Base-by-base conservation (phyloP, 37 sponge, comb jelly and placozoan species). In the Beroe forskalii region DNA sequence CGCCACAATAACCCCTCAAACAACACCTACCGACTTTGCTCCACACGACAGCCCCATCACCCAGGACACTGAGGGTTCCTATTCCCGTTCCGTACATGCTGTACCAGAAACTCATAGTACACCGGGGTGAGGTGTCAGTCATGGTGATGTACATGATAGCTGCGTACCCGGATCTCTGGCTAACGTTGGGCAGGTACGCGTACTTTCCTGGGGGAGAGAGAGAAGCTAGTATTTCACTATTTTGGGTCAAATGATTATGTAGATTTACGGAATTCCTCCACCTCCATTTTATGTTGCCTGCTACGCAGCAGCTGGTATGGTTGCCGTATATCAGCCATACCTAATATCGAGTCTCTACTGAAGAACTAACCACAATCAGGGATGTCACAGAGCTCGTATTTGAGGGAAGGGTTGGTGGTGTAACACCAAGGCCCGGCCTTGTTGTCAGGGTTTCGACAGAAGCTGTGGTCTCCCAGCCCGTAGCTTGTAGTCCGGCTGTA, bases 91-190 rank as follows among this genome's bases (percentile, higher is more conserved):
- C 91, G 76, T 91, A 72, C 91, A 91, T 91, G 69, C 40, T 35
- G 61, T 91, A 91, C 76, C 76, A 91, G 72, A 91, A 91, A 27
- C 41, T 42, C 91, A 91, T 75, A 22, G 62, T 91, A 32, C 91
- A 91, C 76, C 86, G 12, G 2, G 86, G 86, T 44, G 86, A 80
- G 48, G 86, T 80, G 86, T 43, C 35, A 0, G 25, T 41, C 86
- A 80, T 80, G 44, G 86, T 80, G n/a, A 80, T 43, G 31, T 80
- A 80, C 48, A 80, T 41, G 27, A 80, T 3, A 12, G 86, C 86
- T 23, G 86, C 27, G 37, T 41, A 32, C n/a, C 40, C 55, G 1
- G 86, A 38, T 3, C 12, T 9, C 1, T 27, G 12, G 55, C 42
- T 41, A 1, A 80, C 55, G 55, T 80, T 80, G 24, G 86, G 86